Evolutionary conservation across 2,113 vertebrate genomes (phyloP), one percentile per base, ranked within the genome.

Genomic region (Willisornis vidua): DNA sequence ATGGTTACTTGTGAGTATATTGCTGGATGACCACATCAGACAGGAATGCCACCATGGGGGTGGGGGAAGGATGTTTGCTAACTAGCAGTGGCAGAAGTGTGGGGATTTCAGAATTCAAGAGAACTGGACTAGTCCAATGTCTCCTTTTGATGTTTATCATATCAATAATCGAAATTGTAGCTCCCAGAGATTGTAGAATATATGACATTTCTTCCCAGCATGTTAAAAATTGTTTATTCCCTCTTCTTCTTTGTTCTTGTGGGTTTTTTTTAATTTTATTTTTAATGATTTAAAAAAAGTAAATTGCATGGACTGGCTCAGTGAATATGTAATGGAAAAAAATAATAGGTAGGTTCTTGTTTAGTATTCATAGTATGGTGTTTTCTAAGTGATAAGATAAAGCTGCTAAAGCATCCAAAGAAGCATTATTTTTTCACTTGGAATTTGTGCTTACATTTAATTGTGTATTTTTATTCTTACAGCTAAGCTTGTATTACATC

Each of bases 301-400:
- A 58, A 81, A 81, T 87, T 85, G 35, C 33, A 28, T 37, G 82
- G 62, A 65, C 31, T 90, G 58, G 14, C 31, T 88, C 45, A 61
- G 62, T 88, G 79, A 51, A 43, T 92, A 79, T 70, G 66, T 82
- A 80, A 76, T 58, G 16, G 14, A 26, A 67, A 83, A 84, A 55
- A 89, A 92, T 17, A 91, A n/a, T 73, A 72, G 22, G 46, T 85
- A 90, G 52, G 28, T 55, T 23, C 19, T 87, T 70, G 51, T 65
- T 93, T 91, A 93, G 35, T 85, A 89, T 85, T 85, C 81, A 73
- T 57, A 68, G 25, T 68, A 10, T 37, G 19, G 8, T 89, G 37
- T 83, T 90, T 82, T 89, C 61, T 87, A 76, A 81, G 78, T 91
- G 91, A 89, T 91, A 71, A 80, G 89, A 75, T 88, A 52, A 83